Evolutionary conservation across 2,797 vertebrate genomes (phyloP).

Genomic region (Perodicticus potto): DNA sequence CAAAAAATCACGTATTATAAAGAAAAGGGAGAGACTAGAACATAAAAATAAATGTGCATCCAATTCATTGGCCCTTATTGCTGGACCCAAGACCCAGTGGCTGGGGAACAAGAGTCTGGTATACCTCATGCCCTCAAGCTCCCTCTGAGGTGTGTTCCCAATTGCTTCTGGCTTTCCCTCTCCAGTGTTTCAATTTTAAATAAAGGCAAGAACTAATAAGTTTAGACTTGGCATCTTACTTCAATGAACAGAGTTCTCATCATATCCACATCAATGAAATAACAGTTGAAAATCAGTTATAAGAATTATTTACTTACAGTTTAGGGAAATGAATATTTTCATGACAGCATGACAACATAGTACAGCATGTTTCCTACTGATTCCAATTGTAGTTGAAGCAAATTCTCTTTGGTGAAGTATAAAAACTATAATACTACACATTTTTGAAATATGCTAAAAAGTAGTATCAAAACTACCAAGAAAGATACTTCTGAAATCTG

Average conservation of each 20-base stretch:
- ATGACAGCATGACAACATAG: not conserved
- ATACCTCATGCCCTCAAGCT: not conserved
- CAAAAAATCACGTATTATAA: not conserved
- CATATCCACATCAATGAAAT: not conserved
- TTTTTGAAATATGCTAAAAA: slow-evolving; percentile 34
- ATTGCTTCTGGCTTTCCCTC: not conserved
- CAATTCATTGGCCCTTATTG: not conserved
- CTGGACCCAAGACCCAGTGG: not conserved
- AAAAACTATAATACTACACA: not conserved
- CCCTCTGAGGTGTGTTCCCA: not conserved
- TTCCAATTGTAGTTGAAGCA: not conserved
- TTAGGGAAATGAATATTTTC: slow-evolving; percentile 41
- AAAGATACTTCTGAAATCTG: not conserved
- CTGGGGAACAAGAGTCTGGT: not conserved
- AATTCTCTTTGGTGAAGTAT: not conserved
- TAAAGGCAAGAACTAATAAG: not conserved
- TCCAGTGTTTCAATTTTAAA: not conserved
- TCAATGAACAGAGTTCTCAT: slow-evolving; percentile 1
- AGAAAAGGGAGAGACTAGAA: not conserved
- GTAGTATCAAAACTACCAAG: slow-evolving; percentile 12
- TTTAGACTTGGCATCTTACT: slow-evolving; percentile 22
- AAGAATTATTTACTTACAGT: not conserved
- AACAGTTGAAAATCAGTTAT: not conserved
- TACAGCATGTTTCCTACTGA: not conserved
- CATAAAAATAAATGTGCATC: not conserved